phyloP scores from a whole-genome alignment of 2,888 invertebrate species.

The Brachyptera risi region DNA sequence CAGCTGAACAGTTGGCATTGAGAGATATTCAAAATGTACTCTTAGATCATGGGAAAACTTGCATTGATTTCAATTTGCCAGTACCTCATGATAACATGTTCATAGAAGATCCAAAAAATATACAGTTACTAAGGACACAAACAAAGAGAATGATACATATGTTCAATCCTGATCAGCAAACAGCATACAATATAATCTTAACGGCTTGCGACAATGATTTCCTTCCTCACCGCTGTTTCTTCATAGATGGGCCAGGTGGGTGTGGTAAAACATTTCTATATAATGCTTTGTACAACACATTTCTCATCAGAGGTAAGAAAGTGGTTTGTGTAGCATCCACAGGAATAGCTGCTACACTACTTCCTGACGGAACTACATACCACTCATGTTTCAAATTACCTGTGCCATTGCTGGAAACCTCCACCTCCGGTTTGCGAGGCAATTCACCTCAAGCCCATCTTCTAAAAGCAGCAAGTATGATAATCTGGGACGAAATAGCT shows the following conservation, averaged over 20 bases:
- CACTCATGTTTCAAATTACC: conserved; percentile 41
- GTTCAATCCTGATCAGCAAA: not conserved
- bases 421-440: not conserved
- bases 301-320: conserved; percentile 31
- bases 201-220: not conserved
- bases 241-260: conserved; percentile 44
- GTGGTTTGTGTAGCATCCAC: conserved; percentile 38
- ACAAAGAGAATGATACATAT: not conserved
- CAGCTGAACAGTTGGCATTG: conserved; percentile 29
- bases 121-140: not conserved
- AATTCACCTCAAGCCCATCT: not conserved
- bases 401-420: conserved; percentile 29
- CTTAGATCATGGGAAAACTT: too few relatives aligned
- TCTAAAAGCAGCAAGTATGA: not conserved
- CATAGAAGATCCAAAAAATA: not conserved
- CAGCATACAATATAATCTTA: not conserved
- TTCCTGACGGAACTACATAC: conserved; percentile 41
- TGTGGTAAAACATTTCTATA: conserved; percentile 45
- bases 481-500: conserved; percentile 7
- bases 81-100: conserved; percentile 22
- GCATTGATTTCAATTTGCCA: conserved; percentile 7
- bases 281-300: conserved; percentile 32
- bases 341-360: conserved; percentile 40
- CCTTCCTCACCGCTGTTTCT: not conserved
- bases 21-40: conserved; percentile 26